Base-by-base conservation (phyloP, 2,797 vertebrate genomes). In the Galagoides demidoff region DNA sequence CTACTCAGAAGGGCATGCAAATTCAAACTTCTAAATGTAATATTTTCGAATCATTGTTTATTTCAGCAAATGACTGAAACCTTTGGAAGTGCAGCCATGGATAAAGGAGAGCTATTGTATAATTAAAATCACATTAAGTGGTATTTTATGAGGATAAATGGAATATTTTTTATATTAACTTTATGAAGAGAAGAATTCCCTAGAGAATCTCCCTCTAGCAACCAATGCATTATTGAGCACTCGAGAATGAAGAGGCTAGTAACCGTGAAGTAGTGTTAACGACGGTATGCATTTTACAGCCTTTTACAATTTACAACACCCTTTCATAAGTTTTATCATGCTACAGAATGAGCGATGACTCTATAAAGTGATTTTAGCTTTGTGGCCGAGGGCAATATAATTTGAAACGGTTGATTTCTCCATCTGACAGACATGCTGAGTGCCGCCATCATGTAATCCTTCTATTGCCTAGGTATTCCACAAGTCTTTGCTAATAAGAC, bases 291-390 rank as follows among this genome's bases (percentile, higher is more conserved):
- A 0, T 85, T 85, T 96, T 92, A 93, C 23, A 74, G 57, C 49
- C 82, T 92, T 76, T 86, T 43, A 73, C 6, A 92, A 85, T 90
- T 95, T 92, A 90, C 11, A 90, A 61, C 25, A 70, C 39, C 39
- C 49, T 78, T 82, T 74, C 34, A 2, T 68, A 34, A 74, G 29
- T 89, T 91, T 91, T 74, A 55, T 89, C 89, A 59, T 13, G 0
- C 31, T 94, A 77, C 17, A 70, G 88, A 90, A 55, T 45, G 64
- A 92, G 45, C 79, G 63, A 64, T 59, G 57, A 57, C 78, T 83
- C 27, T 74, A 19, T 49, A 63, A 74, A 74, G 59, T 55, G 22
- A 61, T 45, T 31, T 68, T 45, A 71, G 52, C 57, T 83, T 92
- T 77, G 39, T 34, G 71, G 63, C 17, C n/a, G 70, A 84, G n/a